phyloP scores from a whole-genome alignment of 2,797 vertebrate genomes.

The Heliangelus exortis region DNA sequence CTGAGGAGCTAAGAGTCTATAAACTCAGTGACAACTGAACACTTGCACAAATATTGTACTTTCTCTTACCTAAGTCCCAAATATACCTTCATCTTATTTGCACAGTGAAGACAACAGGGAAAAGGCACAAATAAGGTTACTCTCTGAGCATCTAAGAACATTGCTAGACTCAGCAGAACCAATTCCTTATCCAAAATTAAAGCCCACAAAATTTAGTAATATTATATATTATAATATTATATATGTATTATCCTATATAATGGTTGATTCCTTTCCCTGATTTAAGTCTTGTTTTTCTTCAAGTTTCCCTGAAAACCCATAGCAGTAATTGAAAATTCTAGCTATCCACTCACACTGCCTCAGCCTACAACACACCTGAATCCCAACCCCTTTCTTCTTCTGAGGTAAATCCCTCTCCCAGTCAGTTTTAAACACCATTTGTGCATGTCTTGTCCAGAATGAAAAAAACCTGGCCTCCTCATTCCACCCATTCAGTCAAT shows the following conservation, averaged over 20 bases:
- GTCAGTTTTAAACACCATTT: accelerated
- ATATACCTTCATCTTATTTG: not conserved
- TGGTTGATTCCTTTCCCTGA: not conserved
- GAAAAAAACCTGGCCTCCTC: not conserved
- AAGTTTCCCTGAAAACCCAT: not conserved
- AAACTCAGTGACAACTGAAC: not conserved
- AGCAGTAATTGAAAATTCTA: not conserved
- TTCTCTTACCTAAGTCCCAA: not conserved
- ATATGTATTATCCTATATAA: not conserved
- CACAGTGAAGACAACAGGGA: not conserved
- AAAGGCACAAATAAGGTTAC: not conserved
- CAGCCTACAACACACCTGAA: not conserved
- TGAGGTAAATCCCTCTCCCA: not conserved
- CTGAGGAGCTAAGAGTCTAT: not conserved
- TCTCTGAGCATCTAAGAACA: not conserved
- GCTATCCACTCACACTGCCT: not conserved
- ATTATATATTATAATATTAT: no score
- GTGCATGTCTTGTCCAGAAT: not conserved
- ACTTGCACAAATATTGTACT: accelerated
- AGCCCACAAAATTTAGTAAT: not conserved
- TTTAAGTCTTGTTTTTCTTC: not conserved
- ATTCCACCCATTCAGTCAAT: not conserved
- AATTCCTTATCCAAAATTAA: not conserved
- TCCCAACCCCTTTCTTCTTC: not conserved
- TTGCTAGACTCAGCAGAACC: not conserved